Conservation (phyloP, 2,113 vertebrate species). For the Oostethus manadensis region DNA sequence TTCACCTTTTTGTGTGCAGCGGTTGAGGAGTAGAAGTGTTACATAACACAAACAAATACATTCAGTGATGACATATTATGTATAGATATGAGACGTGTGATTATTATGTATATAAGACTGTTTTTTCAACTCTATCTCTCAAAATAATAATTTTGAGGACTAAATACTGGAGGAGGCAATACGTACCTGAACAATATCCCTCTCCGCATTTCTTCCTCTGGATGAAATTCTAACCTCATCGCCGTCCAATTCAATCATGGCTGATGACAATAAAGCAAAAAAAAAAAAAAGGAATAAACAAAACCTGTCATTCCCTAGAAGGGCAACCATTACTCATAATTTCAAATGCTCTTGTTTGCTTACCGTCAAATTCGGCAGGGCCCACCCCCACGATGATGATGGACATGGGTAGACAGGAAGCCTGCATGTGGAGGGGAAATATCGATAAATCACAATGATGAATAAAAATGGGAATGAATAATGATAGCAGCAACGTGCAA, state of each 20-base stretch:
- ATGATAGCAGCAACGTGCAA: no score
- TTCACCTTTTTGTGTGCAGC: no score
- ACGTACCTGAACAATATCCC: conserved; percentile 95
- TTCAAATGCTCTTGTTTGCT: conserved; percentile 30
- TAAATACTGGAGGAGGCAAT: neutral
- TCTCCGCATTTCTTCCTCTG: conserved; percentile 89
- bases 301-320: neutral
- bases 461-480: neutral
- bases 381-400: conserved; percentile 94
- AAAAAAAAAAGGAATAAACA: neutral
- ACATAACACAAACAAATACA: no score
- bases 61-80: no score
- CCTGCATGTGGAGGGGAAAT: conserved; percentile 60
- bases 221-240: conserved; percentile 94
- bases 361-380: conserved; percentile 92
- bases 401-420: conserved; percentile 88
- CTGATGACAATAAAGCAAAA: conserved; percentile 55
- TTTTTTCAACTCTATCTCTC: no score
- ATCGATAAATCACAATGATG: neutral
- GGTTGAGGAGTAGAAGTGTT: no score
- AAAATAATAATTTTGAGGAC: no score
- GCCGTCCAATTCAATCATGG: conserved; percentile 94
- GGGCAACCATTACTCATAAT: neutral
- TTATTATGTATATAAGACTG: no score
- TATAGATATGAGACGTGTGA: no score